Base-by-base conservation (phyloP, 2,888 invertebrate genomes). In the Neelides folsomi region DNA sequence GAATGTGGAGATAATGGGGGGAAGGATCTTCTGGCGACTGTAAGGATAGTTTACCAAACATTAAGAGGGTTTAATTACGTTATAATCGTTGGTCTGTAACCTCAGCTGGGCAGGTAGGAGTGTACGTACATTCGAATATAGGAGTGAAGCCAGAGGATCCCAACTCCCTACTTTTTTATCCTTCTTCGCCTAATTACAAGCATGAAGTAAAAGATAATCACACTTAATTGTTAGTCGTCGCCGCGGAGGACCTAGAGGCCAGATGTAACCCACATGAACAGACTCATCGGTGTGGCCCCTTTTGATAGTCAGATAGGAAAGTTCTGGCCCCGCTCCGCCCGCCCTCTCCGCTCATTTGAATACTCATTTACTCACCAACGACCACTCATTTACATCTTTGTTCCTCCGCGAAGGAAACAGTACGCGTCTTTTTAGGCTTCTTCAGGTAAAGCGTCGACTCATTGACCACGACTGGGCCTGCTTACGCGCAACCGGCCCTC, bases 31-130 rank as follows among this genome's bases (percentile, higher is more conserved):
- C 46, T 56, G 47, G 51, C 52, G 52, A 55, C 56, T 53, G 34
- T 50, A 36, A 52, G 54, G 55, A 59, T 62, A 55, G 59, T 59
- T 62, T 59, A 57, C 52, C 39, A 56, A 57, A 59, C 60, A 60
- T 63, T 60, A 63, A 63, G 59, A 57, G 53, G 56, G 58, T 63
- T 63, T 60, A 60, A 63, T 63, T 63, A 60, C 62, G 59, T 60
- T 63, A 60, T 63, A 63, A 63, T 63, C 60, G 62, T 60, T 63
- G 54, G 55, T 63, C 57, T 63, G 54, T 58, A 63, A 57, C 59
- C 59, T 63, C 62, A 57, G 15, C 16, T 18, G 10, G 13, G 15
- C 19, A 42, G 15, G 19, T 42, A 18, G 42, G 42, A 42, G 16
- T 15, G 42, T 27, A 27, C 7, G 27, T 5, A 27, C n/a, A n/a